These are phyloP conservation scores for Aleadryas rufinucha DNA, from an alignment of 2,113 vertebrate species.

Conservation along the genomic window DNA sequence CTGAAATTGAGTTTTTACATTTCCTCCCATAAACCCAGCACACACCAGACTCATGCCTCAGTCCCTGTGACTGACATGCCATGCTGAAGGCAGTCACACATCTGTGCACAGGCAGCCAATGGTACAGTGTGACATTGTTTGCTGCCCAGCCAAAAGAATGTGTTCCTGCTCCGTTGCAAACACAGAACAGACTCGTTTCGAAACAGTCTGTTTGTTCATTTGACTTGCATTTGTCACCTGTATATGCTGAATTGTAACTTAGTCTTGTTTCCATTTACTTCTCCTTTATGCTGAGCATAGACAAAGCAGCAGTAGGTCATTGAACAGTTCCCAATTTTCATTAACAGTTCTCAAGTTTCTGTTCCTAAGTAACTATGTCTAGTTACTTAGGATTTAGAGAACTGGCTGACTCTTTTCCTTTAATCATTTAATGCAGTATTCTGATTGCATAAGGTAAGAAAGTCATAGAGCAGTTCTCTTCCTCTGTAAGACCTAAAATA, in stretches of 20 bases:
- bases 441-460: background rate
- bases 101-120: background rate
- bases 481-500: background rate
- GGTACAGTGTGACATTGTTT: background rate
- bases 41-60: rapidly evolving
- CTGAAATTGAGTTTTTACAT: background rate
- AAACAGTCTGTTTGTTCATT: background rate
- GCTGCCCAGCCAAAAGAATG: background rate
- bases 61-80: background rate
- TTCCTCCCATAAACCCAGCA: background rate
- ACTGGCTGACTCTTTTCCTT: background rate
- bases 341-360: background rate
- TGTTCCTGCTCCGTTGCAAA: background rate
- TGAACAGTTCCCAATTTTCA: background rate
- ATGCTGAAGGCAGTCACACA: rapidly evolving
- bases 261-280: background rate
- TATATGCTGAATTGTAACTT: background rate
- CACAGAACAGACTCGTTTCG: background rate
- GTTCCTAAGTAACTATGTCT: background rate
- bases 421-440: background rate
- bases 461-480: background rate
- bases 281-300: background rate
- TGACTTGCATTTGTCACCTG: background rate
- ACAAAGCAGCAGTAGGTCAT: background rate
- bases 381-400: background rate